phyloP scores from a whole-genome alignment of 2,113 vertebrate genomes.

The Sinocyclocheilus anshuiensis region DNA sequence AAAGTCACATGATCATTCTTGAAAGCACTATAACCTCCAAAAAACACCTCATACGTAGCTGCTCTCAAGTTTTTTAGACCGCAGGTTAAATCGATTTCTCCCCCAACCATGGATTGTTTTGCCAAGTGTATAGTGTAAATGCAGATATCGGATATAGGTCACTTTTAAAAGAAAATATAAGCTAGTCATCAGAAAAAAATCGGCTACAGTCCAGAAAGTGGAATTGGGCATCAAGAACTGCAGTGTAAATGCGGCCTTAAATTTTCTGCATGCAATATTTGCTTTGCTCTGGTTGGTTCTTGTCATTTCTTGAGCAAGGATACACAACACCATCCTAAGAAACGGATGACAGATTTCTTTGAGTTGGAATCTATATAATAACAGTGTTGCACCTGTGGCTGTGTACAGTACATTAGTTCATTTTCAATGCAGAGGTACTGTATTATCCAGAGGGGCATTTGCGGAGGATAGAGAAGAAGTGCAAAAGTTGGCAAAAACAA shows the following conservation, averaged over 20 bases:
- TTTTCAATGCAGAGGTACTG: background rate
- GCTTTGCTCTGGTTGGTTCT: constrained; percentile 18
- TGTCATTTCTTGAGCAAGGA: background rate
- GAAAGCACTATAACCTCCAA: no score
- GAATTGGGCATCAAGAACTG: background rate
- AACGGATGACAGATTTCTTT: background rate
- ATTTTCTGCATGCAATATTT: constrained; percentile 29
- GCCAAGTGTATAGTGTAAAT: no score
- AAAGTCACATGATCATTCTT: no score
- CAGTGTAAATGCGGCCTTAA: background rate
- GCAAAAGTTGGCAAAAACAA: background rate
- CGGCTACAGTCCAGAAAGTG: background rate
- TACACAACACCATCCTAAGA: background rate
- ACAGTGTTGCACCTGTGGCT: background rate
- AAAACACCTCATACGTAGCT: no score
- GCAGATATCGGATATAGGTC: no score
- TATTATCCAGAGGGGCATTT: constrained; percentile 9
- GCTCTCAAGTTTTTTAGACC: no score
- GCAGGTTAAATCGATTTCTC: no score
- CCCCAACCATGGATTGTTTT: no score
- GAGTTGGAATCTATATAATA: background rate
- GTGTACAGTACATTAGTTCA: background rate
- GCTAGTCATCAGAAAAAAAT: no score
- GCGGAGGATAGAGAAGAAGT: background rate
- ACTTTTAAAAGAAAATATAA: no score